phyloP scores from a whole-genome alignment of 2,888 invertebrate genomes.

The Campoletis raptor region DNA sequence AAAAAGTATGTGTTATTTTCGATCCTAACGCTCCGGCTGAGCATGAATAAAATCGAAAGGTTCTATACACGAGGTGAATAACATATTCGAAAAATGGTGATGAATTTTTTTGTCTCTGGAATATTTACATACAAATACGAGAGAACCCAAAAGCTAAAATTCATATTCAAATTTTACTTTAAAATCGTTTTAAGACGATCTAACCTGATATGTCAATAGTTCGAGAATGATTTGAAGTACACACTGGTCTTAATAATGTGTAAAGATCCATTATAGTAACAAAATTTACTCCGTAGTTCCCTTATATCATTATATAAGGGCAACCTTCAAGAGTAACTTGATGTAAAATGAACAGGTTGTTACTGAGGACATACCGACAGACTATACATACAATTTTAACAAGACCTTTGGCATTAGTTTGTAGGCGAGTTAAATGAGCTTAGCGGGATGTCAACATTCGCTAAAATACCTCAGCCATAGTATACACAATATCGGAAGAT shows the following conservation, averaged over 20 bases:
- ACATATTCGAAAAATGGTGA: neutral
- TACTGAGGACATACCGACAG: neutral
- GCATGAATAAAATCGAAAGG: conserved; percentile 7
- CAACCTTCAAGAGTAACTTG: neutral
- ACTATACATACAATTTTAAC: conserved; percentile 35
- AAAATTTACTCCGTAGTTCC: neutral
- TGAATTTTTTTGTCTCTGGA: neutral
- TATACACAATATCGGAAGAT: conserved; percentile 53
- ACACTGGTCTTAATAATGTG: neutral
- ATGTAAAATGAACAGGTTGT: neutral
- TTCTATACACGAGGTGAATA: neutral
- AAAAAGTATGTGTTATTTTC: neutral
- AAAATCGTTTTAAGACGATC: neutral
- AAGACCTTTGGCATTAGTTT: neutral
- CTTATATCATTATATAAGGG: neutral
- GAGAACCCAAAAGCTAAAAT: neutral
- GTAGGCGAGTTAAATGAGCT: conserved; percentile 7
- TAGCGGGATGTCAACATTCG: conserved; percentile 28
- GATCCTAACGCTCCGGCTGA: neutral
- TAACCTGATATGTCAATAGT: conserved; percentile 17
- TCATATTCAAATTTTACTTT: neutral
- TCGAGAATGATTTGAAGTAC: neutral
- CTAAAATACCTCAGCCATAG: conserved; percentile 2
- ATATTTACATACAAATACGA: neutral
- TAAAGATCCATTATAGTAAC: neutral